Evolutionary conservation across 2,797 vertebrate genomes (phyloP).

Genomic region (Sebastes melanostomus): DNA sequence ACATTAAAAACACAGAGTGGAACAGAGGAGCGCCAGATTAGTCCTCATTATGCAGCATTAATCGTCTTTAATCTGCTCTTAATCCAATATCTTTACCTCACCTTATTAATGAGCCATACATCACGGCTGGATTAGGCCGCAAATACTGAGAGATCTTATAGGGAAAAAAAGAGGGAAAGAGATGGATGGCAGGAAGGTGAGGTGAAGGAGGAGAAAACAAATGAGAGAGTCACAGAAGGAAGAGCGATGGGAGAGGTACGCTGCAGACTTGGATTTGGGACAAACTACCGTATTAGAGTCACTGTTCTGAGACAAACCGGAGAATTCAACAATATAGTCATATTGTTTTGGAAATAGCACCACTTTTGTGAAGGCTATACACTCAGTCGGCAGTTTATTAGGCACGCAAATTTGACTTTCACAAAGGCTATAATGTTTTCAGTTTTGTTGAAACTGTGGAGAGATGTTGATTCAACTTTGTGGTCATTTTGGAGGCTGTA

Average conservation of each 20-base stretch:
- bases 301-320: not conserved
- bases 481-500: not conserved
- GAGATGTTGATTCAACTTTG: not conserved
- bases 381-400: not conserved
- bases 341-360: not conserved
- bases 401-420: not conserved
- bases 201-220: constrained; percentile 10
- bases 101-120: constrained; percentile 64
- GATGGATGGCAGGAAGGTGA: not conserved
- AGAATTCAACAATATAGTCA: not conserved
- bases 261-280: not conserved
- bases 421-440: not conserved
- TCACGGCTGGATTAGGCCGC: constrained; percentile 64
- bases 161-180: not conserved
- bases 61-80: constrained; percentile 76
- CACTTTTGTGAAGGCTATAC: not conserved
- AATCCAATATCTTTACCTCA: constrained; percentile 77
- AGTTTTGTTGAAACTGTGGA: not conserved
- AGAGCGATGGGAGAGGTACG: not conserved
- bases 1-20: constrained; percentile 55
- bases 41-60: constrained; percentile 74
- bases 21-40: constrained; percentile 62
- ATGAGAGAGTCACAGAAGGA: not conserved
- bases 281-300: not conserved
- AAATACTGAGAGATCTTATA: constrained; percentile 37